A percentile compares a stretch with the other conserved stretches of the same genome.
Conservation (phyloP, 2,888 invertebrate genomes). For the Campopleginae sp. region DNA sequence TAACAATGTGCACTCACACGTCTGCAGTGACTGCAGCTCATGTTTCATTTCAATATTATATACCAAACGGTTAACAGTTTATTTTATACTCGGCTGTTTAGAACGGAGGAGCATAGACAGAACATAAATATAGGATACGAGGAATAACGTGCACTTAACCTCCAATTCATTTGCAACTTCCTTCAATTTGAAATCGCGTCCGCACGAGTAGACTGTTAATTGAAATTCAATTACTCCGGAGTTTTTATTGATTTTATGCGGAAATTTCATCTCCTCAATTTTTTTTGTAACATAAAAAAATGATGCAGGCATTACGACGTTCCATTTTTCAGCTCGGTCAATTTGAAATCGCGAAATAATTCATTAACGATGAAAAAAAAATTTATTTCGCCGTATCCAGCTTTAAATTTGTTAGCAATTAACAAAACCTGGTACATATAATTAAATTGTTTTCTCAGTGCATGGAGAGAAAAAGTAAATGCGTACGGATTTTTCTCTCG, state of each 20-base stretch:
- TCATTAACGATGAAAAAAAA: too few relatives aligned
- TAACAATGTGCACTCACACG: slow-evolving; percentile 24
- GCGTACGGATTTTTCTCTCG: slow-evolving; percentile 1
- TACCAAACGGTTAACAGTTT: neutral
- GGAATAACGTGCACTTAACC: slow-evolving; percentile 9
- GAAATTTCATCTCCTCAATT: neutral
- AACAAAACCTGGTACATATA: too few relatives aligned
- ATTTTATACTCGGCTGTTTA: neutral
- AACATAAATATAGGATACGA: neutral
- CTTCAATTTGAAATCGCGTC: slow-evolving; percentile 56
- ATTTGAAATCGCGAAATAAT: too few relatives aligned
- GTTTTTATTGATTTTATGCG: neutral
- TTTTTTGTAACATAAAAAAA: neutral
- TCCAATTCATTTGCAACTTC: slow-evolving; percentile 44
- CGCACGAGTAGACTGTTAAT: slow-evolving; percentile 1
- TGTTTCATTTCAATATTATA: neutral
- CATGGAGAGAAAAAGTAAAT: neutral
- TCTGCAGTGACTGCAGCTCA: neutral
- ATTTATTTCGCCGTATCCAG: too few relatives aligned
- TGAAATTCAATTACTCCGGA: neutral
- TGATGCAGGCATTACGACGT: neutral
- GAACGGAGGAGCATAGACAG: neutral
- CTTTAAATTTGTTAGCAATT: too few relatives aligned
- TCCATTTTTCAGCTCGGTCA: neutral
- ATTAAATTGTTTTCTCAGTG: too few relatives aligned